Percentiles rank a stretch among this genome's conserved stretches.
Evolutionary conservation across 2,797 vertebrate genomes (phyloP).

Genomic region (Intellagama lesueurii): DNA sequence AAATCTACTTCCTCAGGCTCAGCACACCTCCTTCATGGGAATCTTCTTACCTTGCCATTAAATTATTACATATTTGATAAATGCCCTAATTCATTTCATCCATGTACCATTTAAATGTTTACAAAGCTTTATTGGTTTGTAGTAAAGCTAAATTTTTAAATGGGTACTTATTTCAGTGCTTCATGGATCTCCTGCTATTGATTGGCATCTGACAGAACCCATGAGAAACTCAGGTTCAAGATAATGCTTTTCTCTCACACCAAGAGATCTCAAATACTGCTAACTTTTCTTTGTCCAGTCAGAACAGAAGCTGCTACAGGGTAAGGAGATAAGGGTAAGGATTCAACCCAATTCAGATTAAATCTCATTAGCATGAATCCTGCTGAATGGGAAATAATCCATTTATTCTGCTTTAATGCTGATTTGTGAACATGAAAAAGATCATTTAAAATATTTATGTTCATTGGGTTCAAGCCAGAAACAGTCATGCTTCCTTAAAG

Average conservation of each 20-base stretch:
- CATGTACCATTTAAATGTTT: not conserved
- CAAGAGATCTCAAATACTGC: not conserved
- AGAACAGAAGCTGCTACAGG: not conserved
- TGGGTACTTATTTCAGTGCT: not conserved
- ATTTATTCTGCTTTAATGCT: not conserved
- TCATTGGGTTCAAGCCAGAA: not conserved
- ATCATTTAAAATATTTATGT: not conserved
- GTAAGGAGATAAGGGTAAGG: not conserved
- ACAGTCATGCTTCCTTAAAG: not conserved
- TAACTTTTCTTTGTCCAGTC: not conserved
- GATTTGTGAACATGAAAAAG: not conserved
- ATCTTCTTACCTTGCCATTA: constrained; percentile 44
- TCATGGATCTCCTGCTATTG: not conserved
- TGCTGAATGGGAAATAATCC: not conserved
- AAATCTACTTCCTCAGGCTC: too few species aligned
- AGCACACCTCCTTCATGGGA: not conserved
- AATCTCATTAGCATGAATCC: not conserved
- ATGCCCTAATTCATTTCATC: not conserved
- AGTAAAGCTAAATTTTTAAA: too few species aligned
- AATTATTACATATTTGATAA: not conserved
- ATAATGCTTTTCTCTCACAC: not conserved
- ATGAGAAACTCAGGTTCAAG: not conserved
- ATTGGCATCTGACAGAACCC: not conserved
- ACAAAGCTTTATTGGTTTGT: not conserved
- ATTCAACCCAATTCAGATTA: not conserved